Conservation (phyloP, 1,140 invertebrate species). For the Oreohelix idahoensis region DNA sequence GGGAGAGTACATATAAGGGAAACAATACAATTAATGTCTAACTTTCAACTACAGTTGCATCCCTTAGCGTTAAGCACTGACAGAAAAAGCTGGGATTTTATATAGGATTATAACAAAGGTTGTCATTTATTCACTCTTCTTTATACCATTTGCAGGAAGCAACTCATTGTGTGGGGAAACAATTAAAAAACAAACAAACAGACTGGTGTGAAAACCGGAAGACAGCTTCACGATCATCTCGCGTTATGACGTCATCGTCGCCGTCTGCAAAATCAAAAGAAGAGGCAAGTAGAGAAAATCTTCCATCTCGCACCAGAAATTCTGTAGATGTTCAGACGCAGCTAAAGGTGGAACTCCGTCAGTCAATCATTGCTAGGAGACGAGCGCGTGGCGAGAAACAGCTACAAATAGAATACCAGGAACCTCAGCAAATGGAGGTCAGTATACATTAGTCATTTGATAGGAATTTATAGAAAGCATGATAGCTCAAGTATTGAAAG, state of each 20-base stretch:
- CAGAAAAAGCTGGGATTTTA: too few relatives aligned
- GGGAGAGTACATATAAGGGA: too few relatives aligned
- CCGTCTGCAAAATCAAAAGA: neutral
- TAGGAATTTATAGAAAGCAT: too few relatives aligned
- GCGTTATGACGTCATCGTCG: neutral
- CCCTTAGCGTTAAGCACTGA: too few relatives aligned
- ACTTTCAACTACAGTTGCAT: too few relatives aligned
- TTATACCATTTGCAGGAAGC: too few relatives aligned
- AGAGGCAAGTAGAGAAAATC: neutral
- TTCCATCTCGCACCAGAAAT: neutral
- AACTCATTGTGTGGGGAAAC: too few relatives aligned
- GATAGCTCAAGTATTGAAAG: too few relatives aligned
- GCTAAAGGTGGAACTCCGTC: conserved; percentile 41
- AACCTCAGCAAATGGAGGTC: conserved; percentile 18
- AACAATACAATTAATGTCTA: too few relatives aligned
- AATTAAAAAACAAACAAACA: neutral
- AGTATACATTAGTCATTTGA: neutral
- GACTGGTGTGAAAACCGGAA: neutral
- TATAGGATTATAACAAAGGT: too few relatives aligned
- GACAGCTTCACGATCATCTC: neutral
- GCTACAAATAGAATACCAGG: conserved; percentile 11
- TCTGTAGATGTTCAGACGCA: too few relatives aligned
- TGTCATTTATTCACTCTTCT: too few relatives aligned
- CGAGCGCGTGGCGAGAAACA: conserved; percentile 29
- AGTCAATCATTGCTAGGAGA: conserved; percentile 37